Evolutionary conservation across 2,113 vertebrate species (phyloP), one percentile per base, ranked within the genome.

Genomic region (Notechis scutatus): DNA sequence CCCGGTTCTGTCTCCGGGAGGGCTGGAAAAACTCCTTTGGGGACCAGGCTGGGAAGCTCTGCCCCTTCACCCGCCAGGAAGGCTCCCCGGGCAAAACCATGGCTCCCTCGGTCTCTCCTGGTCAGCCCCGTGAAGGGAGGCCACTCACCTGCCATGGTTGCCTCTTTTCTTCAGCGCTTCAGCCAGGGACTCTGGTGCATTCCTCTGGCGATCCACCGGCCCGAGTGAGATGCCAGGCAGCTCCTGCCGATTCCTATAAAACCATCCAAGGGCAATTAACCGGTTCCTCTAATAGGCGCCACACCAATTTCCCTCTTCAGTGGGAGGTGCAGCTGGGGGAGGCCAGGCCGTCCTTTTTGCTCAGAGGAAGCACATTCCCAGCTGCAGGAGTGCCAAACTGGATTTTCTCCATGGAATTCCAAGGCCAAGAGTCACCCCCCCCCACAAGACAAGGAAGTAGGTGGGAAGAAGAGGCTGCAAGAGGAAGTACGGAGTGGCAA

Each of bases 331-430:
- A 94, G 96, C 96, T 94, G 95, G 91, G 95, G 96, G 96, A 96
- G 95, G 95, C 96, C 94, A 96, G 94, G 94, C 93, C 92, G 87
- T 42, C 94, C 94, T 95, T 95, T 93, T 96, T 96, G 96, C 96
- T 96, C 96, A 96, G 96, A 97, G 96, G 97, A 97, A 97, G 92
- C 93, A 69, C 94, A 21, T 96, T 96, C 95, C 89, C 90, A 3
- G 94, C 92, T 94, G 95, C 92, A 4, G 92, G 93, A 92, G 88
- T 90, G 94, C 93, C 93, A 90, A 93, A 57, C 93, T 94, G 90
- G 92, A 61, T 96, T 97, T 97, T 96, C 96, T 95, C 95, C 89
- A 91, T 56, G 95, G 92, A 95, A 93, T 95, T 86, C 93, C 95
- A 94, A 91, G 96, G 96, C 91, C 93, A 15, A 39, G 92, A 93